phyloP scores from a whole-genome alignment of 2,113 vertebrate genomes.

The Onychostoma macrolepis region DNA sequence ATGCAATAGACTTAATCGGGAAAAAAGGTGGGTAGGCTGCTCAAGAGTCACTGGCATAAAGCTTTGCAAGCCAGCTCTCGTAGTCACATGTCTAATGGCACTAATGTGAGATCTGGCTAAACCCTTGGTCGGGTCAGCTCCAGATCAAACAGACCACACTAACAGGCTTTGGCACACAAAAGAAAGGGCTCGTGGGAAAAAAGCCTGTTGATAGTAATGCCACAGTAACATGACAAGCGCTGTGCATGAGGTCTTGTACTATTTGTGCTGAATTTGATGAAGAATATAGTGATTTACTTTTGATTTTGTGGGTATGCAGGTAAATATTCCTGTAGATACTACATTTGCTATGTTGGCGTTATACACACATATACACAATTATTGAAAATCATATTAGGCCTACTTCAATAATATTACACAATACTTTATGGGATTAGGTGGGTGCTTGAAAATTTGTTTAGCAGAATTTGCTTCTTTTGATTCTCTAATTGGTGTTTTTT shows the following conservation, averaged over 20 bases:
- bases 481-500: too few relatives aligned
- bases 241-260: background rate
- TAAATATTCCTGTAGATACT: background rate
- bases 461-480: too few relatives aligned
- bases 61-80: conserved; percentile 3
- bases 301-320: background rate
- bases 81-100: conserved; percentile 45
- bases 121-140: conserved; percentile 43
- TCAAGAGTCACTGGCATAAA: background rate
- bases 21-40: background rate
- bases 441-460: too few relatives aligned
- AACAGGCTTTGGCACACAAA: conserved; percentile 56
- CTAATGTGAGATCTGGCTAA: conserved; percentile 49
- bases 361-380: too few relatives aligned
- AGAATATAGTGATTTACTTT: background rate
- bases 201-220: conserved; percentile 18
- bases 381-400: too few relatives aligned
- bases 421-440: too few relatives aligned
- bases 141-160: conserved; percentile 47
- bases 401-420: too few relatives aligned
- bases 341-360: too few relatives aligned
- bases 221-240: background rate
- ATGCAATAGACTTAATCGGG: background rate
- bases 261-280: background rate
- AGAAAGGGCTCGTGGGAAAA: conserved; percentile 22